Evolutionary conservation across 2,797 vertebrate genomes (phyloP).

Genomic region (Mormyrops attenuatus): DNA sequence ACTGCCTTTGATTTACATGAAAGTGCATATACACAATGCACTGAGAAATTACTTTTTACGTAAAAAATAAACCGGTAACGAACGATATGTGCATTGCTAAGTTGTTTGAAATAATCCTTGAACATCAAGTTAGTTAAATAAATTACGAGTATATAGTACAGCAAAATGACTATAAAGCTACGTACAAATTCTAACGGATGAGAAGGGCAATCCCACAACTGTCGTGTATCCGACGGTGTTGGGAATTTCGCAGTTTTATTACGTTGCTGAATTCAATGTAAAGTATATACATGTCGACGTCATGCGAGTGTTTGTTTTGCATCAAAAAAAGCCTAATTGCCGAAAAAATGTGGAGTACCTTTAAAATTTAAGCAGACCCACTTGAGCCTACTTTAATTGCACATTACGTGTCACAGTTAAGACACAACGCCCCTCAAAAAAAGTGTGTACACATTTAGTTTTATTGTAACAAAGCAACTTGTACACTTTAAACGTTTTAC

Average conservation of each 20-base stretch:
- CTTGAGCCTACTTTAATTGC: not conserved
- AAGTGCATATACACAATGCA: not conserved
- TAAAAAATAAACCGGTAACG: not conserved
- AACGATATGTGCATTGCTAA: not conserved
- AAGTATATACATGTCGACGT: not conserved
- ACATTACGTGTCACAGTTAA: not conserved
- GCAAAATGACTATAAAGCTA: not conserved
- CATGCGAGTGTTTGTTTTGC: not conserved
- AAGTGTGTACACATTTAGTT: conserved; percentile 86
- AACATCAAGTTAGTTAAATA: not conserved
- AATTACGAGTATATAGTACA: not conserved
- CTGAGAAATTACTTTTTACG: not conserved
- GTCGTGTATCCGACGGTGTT: not conserved
- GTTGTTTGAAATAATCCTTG: not conserved
- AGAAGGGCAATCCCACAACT: not conserved
- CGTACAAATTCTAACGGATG: not conserved
- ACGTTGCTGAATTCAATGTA: not conserved
- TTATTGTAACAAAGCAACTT: conserved; percentile 89
- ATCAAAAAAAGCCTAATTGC: not conserved
- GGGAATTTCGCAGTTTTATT: not conserved
- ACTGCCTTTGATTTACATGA: not conserved
- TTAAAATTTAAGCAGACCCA: not conserved
- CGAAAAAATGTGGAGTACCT: not conserved
- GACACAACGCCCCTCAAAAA: conserved; percentile 48
- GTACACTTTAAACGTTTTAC: conserved; percentile 55